Evolutionary conservation across 2,113 vertebrate genomes (phyloP).

Genomic region (Aptenodytes patagonicus): DNA sequence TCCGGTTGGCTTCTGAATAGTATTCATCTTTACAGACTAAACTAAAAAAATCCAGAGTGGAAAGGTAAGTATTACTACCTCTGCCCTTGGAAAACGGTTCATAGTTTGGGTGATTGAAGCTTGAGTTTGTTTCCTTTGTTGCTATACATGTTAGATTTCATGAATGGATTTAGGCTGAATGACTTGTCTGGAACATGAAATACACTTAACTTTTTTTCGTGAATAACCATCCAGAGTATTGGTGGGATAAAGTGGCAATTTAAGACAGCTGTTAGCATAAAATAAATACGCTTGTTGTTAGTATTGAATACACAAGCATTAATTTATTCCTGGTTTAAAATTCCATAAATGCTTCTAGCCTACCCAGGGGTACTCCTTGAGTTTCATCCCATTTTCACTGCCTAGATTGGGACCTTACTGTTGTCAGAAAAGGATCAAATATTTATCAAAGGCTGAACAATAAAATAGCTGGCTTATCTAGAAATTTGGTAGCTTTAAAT

Average conservation of each 20-base stretch:
- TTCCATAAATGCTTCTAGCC: background rate
- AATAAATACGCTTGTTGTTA: background rate
- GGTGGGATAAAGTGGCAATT: slow-evolving; percentile 38
- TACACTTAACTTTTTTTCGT: background rate
- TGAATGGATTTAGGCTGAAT: slow-evolving; percentile 9
- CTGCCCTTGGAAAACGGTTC: slow-evolving; percentile 22
- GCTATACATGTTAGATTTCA: background rate
- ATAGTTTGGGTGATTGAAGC: slow-evolving; percentile 28
- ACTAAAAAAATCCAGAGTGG: background rate
- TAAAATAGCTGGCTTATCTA: background rate
- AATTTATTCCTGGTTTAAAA: background rate
- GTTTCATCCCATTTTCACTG: background rate
- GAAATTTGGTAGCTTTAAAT: background rate
- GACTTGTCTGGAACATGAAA: slow-evolving; percentile 58
- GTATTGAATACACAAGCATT: background rate
- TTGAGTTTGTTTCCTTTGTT: slow-evolving; percentile 54
- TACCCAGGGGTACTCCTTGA: background rate
- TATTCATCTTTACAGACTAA: background rate
- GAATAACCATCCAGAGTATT: slow-evolving; percentile 38
- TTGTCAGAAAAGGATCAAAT: background rate
- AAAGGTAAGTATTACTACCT: background rate
- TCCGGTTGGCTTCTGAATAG: background rate
- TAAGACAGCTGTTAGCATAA: slow-evolving; percentile 15
- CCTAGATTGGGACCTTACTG: background rate
- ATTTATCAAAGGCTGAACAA: background rate